Conservation (phyloP, 1,140 invertebrate genomes). For the Asbolus verrucosus region DNA sequence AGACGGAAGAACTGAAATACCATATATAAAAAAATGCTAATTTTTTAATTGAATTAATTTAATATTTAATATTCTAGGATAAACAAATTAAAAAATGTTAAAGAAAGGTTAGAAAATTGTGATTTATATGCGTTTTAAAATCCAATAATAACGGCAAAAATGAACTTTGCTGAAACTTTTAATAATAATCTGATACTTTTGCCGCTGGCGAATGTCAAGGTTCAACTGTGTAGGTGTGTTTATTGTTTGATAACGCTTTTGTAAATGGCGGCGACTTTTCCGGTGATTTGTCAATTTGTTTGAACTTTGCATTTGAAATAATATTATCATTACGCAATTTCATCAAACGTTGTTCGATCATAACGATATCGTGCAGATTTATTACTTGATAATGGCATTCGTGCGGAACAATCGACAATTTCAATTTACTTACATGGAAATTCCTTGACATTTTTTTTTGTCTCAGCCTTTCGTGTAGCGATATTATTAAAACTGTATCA, state of each 20-base stretch:
- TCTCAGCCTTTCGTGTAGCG: background rate
- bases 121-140: too few relatives aligned
- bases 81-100: too few relatives aligned
- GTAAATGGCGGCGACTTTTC: background rate
- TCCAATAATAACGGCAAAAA: too few relatives aligned
- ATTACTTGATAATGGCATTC: background rate
- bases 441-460: conserved; percentile 5
- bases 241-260: too few relatives aligned
- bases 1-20: too few relatives aligned
- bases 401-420: conserved; percentile 12
- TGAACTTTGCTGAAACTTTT: too few relatives aligned
- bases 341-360: background rate
- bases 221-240: background rate
- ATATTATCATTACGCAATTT: background rate
- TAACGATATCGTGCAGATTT: conserved; percentile 17
- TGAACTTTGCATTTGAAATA: background rate
- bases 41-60: too few relatives aligned
- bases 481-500: conserved; percentile 9
- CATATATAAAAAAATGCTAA: too few relatives aligned
- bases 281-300: background rate
- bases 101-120: too few relatives aligned
- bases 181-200: too few relatives aligned
- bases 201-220: conserved; percentile 1
- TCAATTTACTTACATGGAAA: background rate
- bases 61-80: too few relatives aligned